Evolutionary conservation across 64 coral and sea anemone genomes (phyloP).

Genomic region (Stichodactyla mertensii): DNA sequence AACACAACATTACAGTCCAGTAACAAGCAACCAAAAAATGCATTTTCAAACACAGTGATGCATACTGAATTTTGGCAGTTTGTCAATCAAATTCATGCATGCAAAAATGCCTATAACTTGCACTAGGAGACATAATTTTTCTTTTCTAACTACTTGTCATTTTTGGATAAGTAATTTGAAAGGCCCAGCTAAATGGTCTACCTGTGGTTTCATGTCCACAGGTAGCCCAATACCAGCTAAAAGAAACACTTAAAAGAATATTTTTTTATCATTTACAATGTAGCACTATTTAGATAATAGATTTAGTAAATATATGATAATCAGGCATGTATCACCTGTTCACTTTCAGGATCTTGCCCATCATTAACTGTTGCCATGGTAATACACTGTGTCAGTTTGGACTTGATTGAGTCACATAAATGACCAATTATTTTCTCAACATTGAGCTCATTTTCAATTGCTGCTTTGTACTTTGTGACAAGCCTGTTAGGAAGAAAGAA

Average conservation of each 20-base stretch:
- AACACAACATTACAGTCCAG: background rate
- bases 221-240: background rate
- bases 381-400: slow-evolving; percentile 23
- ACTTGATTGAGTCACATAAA: slow-evolving; percentile 30
- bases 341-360: background rate
- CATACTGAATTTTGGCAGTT: too few species aligned
- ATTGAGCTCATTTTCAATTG: slow-evolving; percentile 62
- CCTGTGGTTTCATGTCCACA: too few species aligned
- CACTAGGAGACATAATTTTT: too few species aligned
- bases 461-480: slow-evolving; percentile 69
- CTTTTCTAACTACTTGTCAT: too few species aligned
- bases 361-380: slow-evolving; percentile 18
- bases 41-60: too few species aligned
- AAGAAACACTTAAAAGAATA: background rate
- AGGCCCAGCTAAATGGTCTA: too few species aligned
- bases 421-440: slow-evolving; percentile 31
- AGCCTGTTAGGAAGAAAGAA: slow-evolving; percentile 35
- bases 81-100: too few species aligned
- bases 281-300: too few species aligned
- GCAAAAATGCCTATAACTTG: too few species aligned
- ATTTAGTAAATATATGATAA: background rate
- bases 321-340: background rate
- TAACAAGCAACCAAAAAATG: too few species aligned
- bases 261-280: too few species aligned
- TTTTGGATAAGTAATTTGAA: too few species aligned